phyloP scores from a whole-genome alignment of 2,888 invertebrate species.

The Crioceris asparagi region DNA sequence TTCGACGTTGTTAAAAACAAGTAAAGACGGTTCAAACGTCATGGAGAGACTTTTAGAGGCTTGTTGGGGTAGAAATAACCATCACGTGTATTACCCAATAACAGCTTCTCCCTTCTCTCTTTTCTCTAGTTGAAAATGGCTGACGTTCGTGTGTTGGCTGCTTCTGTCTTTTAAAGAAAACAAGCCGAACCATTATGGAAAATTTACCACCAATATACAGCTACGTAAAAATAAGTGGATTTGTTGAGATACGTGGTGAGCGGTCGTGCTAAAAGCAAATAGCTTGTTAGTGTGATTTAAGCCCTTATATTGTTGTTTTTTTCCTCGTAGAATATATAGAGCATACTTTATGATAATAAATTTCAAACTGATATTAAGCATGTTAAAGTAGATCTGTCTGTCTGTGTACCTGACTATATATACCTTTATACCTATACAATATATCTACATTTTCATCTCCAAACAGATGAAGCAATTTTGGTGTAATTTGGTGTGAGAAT shows the following conservation, averaged over 20 bases:
- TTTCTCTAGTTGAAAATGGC: constrained; percentile 8
- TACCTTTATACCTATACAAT: too few relatives aligned
- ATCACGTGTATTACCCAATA: constrained; percentile 19
- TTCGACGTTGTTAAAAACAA: not conserved
- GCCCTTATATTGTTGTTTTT: too few relatives aligned
- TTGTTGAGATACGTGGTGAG: constrained; percentile 6
- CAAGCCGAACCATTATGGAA: constrained; percentile 11
- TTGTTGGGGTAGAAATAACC: constrained; percentile 17
- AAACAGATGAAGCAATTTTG: too few relatives aligned
- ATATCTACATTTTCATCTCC: too few relatives aligned
- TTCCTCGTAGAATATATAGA: too few relatives aligned
- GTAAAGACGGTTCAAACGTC: constrained; percentile 10
- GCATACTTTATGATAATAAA: too few relatives aligned
- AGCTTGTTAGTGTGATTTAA: constrained; percentile 1
- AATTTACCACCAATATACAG: constrained; percentile 7
- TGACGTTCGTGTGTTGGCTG: constrained; percentile 9
- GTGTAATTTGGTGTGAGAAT: too few relatives aligned
- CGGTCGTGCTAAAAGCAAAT: constrained; percentile 3
- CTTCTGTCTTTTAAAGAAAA: constrained; percentile 5
- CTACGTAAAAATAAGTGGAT: constrained; percentile 9
- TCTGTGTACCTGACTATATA: too few relatives aligned
- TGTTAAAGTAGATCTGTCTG: too few relatives aligned
- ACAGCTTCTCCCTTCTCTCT: constrained; percentile 9
- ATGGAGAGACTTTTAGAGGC: constrained; percentile 16
- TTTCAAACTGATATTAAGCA: too few relatives aligned